Base-by-base conservation (phyloP, 2,113 vertebrate genomes). In the Rhineura floridana region DNA sequence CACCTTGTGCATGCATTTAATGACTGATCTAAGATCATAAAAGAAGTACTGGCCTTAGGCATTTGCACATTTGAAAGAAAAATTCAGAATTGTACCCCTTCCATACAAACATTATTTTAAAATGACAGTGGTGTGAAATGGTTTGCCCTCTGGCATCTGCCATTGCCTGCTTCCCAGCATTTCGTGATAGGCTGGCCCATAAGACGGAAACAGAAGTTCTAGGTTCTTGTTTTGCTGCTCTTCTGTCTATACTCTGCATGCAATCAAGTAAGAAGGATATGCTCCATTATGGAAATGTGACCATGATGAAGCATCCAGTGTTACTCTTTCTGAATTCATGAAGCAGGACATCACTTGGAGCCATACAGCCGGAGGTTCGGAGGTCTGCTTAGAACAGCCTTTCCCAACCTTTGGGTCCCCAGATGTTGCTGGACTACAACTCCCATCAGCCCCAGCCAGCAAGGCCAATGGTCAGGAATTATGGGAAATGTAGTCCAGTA, bases 261-360 rank as follows among this genome's bases (percentile, higher is more conserved):
- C 42, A 63, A 46, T 50, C 8, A 28, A 33, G 39, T 65, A 82
- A 89, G 72, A 36, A 46, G 15, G 62, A 46, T 46, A 48, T 42
- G 7, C 23, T 55, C 33, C 4, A 48, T 44, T 44, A 33, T 33
- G 42, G 62, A 46, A 25, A 62, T 13, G 36, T 30, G 39, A 4
- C 13, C 30, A 52, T 6, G 0, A 2, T 30, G 46, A 39, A 36
- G 70, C 36, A 72, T 9, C 36, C 1, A 0, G 0, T 72, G 36
- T n/a, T 15, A 3, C 44, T 87, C 36, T 59, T 17, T 39, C 42
- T 19, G 3, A 10, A 63, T 77, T 77, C 17, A 76, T 76, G 6
- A 23, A 17, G n/a, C 1, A 28, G 44, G 28, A 39, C 3, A 9
- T 19, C 50, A 62, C 25, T 19, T 23, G 4, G 19, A 87, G 25